Conservation (phyloP, 2,113 vertebrate genomes). For the Bubo scandiacus region DNA sequence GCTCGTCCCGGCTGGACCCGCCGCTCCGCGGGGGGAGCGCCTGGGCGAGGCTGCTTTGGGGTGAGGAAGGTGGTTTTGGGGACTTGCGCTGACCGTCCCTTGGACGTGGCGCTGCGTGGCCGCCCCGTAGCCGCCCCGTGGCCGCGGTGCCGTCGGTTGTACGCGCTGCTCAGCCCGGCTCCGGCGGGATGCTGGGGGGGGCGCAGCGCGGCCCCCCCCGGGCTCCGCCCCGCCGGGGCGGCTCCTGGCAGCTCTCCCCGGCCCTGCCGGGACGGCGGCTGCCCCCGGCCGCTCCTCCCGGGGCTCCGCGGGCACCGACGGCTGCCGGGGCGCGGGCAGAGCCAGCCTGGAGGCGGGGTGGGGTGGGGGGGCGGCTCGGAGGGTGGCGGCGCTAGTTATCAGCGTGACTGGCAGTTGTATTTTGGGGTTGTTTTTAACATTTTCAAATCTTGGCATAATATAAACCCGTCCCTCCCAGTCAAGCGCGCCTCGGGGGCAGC, state of each 20-base stretch:
- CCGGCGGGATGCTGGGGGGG: no score
- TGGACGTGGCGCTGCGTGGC: background rate
- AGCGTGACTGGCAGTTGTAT: background rate
- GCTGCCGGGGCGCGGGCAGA: background rate
- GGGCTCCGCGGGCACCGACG: background rate
- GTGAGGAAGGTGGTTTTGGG: background rate
- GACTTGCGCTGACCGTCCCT: no score
- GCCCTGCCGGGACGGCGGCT: background rate
- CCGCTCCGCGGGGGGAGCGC: background rate
- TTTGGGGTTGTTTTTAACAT: background rate
- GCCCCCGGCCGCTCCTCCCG: no score
- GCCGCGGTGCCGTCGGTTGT: background rate
- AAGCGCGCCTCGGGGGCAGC: no score
- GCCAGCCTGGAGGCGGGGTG: background rate
- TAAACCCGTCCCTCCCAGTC: no score
- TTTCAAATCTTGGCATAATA: rapidly evolving
- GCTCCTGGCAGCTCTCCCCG: background rate
- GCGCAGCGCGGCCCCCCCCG: no score
- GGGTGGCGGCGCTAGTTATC: rapidly evolving
- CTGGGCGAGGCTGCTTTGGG: background rate
- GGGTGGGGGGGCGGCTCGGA: background rate
- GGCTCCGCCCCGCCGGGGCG: no score
- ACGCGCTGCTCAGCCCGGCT: background rate
- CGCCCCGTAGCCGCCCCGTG: no score
- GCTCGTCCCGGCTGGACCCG: background rate